These are phyloP conservation scores for Malthinus seriepunctatus DNA, from an alignment of 2,888 invertebrate species.

Conservation along the genomic window DNA sequence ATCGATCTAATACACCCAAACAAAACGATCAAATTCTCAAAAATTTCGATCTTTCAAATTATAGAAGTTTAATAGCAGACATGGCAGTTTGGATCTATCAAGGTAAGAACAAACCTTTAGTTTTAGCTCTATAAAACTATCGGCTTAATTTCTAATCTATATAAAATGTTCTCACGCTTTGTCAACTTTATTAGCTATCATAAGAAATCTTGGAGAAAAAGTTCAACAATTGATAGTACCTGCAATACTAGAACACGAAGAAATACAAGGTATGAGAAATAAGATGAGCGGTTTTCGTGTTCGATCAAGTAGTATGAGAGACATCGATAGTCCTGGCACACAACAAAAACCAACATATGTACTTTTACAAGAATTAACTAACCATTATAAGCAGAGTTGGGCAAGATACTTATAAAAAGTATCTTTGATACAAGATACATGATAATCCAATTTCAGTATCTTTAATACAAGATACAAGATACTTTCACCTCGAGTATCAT, in stretches of 20 bases:
- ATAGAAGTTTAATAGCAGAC: slow-evolving; percentile 80
- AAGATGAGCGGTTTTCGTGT: slow-evolving; percentile 57
- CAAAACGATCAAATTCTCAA: slow-evolving; percentile 89
- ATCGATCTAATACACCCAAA: slow-evolving; percentile 79
- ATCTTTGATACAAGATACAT: too few species aligned
- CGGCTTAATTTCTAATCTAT: background rate
- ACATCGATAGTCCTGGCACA: slow-evolving; percentile 45
- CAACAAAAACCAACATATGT: slow-evolving; percentile 62
- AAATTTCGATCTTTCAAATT: slow-evolving; percentile 94
- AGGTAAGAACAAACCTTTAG: slow-evolving; percentile 58
- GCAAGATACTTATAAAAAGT: too few species aligned
- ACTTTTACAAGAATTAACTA: slow-evolving; percentile 72
- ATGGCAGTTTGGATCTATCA: slow-evolving; percentile 83
- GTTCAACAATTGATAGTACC: slow-evolving; percentile 76
- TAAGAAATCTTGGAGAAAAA: slow-evolving; percentile 60
- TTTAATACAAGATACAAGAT: too few species aligned
- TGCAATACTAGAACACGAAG: slow-evolving; percentile 92
- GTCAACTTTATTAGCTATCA: slow-evolving; percentile 47
- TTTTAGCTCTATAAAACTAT: too few species aligned
- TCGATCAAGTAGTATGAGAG: slow-evolving; percentile 44
- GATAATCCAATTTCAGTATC: too few species aligned
- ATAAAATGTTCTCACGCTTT: background rate
- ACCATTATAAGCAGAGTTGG: too few species aligned
- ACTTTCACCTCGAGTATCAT: too few species aligned
- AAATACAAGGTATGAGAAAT: slow-evolving; percentile 73